Conservation (phyloP, 2,888 invertebrate species). For the Aromia moschata region DNA sequence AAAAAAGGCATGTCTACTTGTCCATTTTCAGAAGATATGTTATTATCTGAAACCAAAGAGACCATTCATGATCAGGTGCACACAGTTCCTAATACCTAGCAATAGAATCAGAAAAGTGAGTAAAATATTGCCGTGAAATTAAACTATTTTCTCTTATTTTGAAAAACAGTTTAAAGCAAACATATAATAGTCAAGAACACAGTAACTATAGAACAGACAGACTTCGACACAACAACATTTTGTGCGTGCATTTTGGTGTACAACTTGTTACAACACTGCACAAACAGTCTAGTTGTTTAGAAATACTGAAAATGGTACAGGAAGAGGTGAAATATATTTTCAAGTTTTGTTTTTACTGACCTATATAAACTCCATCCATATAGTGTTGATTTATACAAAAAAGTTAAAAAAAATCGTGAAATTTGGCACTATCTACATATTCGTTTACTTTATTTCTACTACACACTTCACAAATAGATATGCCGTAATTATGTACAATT, state of each 20-base stretch:
- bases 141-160: conserved; percentile 16
- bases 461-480: not conserved
- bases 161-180: conserved; percentile 26
- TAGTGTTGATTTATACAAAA: conserved; percentile 48
- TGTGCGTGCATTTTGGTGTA: conserved; percentile 21
- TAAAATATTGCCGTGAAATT: conserved; percentile 32
- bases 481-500: conserved; percentile 5
- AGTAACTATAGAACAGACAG: conserved; percentile 17
- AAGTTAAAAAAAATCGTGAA: conserved; percentile 51
- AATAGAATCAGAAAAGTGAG: conserved; percentile 24
- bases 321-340: conserved; percentile 22
- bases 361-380: conserved; percentile 53
- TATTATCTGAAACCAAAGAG: conserved; percentile 59
- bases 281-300: conserved; percentile 29
- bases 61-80: not conserved
- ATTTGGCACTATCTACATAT: conserved; percentile 60
- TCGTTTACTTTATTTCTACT: conserved; percentile 32
- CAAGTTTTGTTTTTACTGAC: conserved; percentile 50
- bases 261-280: conserved; percentile 23
- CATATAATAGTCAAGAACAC: conserved; percentile 28
- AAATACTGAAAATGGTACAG: conserved; percentile 21
- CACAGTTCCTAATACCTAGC: not conserved
- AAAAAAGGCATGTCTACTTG: conserved; percentile 81
- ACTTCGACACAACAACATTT: conserved; percentile 2
- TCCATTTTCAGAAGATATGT: conserved; percentile 58